Conservation (phyloP, 2,797 vertebrate species). For the Squalus acanthias region DNA sequence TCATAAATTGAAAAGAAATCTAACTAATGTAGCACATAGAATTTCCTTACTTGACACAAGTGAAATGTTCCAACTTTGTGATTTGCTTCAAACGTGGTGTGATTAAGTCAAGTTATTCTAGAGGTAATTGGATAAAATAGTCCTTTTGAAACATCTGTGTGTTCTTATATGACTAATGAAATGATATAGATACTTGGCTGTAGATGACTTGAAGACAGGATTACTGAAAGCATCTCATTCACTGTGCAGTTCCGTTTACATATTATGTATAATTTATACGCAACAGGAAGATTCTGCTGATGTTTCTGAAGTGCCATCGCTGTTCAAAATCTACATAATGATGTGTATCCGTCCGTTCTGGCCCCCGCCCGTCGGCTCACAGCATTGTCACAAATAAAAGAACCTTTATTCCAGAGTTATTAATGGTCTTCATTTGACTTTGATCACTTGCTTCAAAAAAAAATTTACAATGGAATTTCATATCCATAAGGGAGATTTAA, state of each 20-base stretch:
- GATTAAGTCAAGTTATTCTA: background rate
- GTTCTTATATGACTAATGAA: background rate
- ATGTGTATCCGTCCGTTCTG: background rate
- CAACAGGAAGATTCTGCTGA: background rate
- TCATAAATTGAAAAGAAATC: constrained; percentile 20
- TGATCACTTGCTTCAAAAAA: background rate
- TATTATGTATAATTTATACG: background rate
- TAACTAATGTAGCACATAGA: background rate
- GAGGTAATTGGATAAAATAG: background rate
- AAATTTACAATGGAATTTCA: background rate
- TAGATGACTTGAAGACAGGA: constrained; percentile 8
- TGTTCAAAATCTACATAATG: background rate
- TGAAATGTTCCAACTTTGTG: background rate
- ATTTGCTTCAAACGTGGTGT: background rate
- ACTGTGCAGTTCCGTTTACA: background rate
- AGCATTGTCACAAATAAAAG: background rate
- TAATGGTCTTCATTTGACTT: constrained; percentile 43
- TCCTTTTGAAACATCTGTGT: background rate
- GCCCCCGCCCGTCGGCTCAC: background rate
- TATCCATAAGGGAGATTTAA: background rate
- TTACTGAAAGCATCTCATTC: background rate
- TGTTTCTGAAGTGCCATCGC: background rate
- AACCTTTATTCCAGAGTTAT: constrained; percentile 47
- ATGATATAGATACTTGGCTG: background rate
- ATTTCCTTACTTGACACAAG: background rate